Evolutionary conservation across 2,113 vertebrate genomes (phyloP), one percentile per base, ranked within the genome.

Genomic region (Guaruba guarouba): DNA sequence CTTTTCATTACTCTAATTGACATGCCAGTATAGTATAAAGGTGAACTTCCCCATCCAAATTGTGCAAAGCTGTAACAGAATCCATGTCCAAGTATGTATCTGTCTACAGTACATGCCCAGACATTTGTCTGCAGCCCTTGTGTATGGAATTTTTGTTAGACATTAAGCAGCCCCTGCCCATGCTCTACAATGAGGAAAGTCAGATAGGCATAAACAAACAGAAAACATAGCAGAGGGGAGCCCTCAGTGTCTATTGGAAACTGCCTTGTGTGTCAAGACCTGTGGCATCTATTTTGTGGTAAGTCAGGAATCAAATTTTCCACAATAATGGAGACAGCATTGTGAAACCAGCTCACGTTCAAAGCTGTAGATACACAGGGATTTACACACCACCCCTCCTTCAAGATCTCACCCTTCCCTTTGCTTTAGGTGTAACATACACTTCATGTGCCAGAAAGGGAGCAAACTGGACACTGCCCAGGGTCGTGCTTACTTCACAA

Each of bases 51-150:
- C 78, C 73, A 46, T 74, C 62, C n/a, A 70, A 95, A 83, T 82
- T 82, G 94, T 66, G 69, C 73, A 93, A 93, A 92, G 90, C 86
- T 67, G 90, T 95, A 90, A 94, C 59, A 94, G 92, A 94, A 95
- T 92, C 89, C 90, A 90, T 70, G 63, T 51, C 80, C 88, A 78
- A 82, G 73, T 89, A 89, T 49, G 81, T 64, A 88, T 92, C 86
- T 95, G 92, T 84, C 90, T 87, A 63, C 46, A 86, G 82, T 28
- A 84, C 92, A 81, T 94, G 92, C 76, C 92, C 93, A 93, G 95
- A 96, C 92, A 92, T 90, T 95, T 81, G 93, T 94, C 93, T 92
- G 90, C 88, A 94, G 62, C 81, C 86, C 76, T 94, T 7, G 1
- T 0, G 43, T 81, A 83, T 95, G 93, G 80, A 97, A 93, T 95